Evolutionary conservation across 2,888 invertebrate genomes (phyloP), one percentile per base, ranked within the genome.

Genomic region (Neoscelio sp.): DNA sequence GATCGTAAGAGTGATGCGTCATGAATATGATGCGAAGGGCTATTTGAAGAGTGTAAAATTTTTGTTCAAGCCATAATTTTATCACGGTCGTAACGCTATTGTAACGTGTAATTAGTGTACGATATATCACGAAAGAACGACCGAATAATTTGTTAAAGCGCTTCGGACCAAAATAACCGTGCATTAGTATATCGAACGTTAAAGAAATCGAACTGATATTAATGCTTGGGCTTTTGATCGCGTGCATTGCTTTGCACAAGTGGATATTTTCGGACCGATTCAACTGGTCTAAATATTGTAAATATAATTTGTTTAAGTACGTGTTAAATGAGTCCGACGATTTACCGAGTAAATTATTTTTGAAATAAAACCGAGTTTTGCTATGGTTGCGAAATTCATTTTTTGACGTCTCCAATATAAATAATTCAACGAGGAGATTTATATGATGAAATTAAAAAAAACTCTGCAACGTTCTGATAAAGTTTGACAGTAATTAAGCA

Each of bases 1-100:
- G 85, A 87, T 87, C 87, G 85, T 86, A 85, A 18, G 56, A 8
- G 28, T 28, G 23, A 30, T 60, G 62, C 75, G 68, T 68, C 75
- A 62, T 23, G 56, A 56, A 38, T 56, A 33, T 40, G 40, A 23
- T 56, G 20, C 8, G 23, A 33, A 56, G 56, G 56, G 56, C 56
- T 56, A 56, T 56, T 56, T 56, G 56, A 56, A 38, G 56, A 56
- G 68, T 44, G 58, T 20, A 15, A n/a, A 40, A 13, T 40, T 40
- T 15, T 17, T 13, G 58, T 44, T 44, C 48, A 38, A 54, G 12
- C 8, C 12, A 38, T n/a, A n/a, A n/a, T n/a, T n/a, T n/a, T n/a
- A n/a, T n/a, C n/a, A n/a, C n/a, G n/a, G 6, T 23, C 42, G 2
- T 8, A 44, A 50, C 7, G 48, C n/a, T 23, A 48, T 10, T 17